Evolutionary conservation across 1,140 invertebrate genomes (phyloP).

Genomic region (Lepidurus couesii): DNA sequence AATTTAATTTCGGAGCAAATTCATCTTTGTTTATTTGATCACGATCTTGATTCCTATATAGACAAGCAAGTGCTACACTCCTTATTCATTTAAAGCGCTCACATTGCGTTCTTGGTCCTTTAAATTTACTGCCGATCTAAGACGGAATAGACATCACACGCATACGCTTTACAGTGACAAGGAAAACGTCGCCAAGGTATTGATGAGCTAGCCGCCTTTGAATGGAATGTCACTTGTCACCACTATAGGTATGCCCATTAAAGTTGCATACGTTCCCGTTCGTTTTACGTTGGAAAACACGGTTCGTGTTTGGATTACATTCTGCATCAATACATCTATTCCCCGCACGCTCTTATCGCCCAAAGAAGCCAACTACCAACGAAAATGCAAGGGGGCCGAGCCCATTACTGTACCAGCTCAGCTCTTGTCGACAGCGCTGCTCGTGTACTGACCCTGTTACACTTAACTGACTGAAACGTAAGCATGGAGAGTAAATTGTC

Average conservation of each 20-base stretch:
- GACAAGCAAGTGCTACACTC: background rate
- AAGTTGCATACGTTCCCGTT: background rate
- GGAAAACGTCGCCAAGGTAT: background rate
- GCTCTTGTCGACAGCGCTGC: background rate
- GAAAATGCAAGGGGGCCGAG: background rate
- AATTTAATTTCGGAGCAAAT: too few species aligned
- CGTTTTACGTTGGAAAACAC: background rate
- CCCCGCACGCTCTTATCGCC: background rate
- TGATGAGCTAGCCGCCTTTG: background rate
- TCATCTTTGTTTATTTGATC: too few species aligned
- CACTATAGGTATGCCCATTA: background rate
- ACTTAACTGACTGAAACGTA: background rate
- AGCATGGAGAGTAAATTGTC: background rate
- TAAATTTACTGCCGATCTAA: background rate
- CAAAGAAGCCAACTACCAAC: background rate
- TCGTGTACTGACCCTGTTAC: background rate
- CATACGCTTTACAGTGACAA: background rate
- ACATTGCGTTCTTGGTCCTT: background rate
- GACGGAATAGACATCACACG: constrained; percentile 2
- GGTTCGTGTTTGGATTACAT: constrained; percentile 22
- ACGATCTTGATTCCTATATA: too few species aligned
- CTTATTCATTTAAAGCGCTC: background rate
- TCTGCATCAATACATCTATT: background rate
- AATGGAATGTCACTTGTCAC: constrained; percentile 10
- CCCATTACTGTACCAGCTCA: background rate